These are phyloP conservation scores for Epinotia demarniana DNA, from an alignment of 2,888 invertebrate species.

Conservation along the genomic window DNA sequence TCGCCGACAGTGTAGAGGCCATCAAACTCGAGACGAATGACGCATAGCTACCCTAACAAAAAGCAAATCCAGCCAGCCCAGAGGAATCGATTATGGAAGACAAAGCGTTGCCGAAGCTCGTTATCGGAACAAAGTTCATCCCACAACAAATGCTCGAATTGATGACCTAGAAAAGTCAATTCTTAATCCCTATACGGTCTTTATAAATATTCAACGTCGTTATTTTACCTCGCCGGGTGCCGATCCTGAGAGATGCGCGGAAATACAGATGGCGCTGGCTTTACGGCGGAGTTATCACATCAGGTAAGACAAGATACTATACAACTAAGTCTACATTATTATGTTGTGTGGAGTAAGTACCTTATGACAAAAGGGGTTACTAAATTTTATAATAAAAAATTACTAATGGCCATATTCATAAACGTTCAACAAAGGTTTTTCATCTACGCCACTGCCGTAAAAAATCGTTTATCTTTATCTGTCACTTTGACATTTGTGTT, in stretches of 20 bases:
- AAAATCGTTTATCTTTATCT: too few relatives aligned
- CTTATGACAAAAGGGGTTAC: not conserved
- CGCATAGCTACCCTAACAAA: constrained; percentile 2
- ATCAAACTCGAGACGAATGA: not conserved
- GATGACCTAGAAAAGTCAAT: constrained; percentile 79
- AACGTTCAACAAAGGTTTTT: too few relatives aligned
- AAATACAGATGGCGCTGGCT: constrained; percentile 9
- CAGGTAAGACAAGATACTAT: too few relatives aligned
- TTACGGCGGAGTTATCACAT: not conserved
- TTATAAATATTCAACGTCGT: constrained; percentile 83
- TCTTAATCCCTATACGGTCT: constrained; percentile 78
- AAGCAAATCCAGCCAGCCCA: constrained; percentile 4
- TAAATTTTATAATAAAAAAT: too few relatives aligned
- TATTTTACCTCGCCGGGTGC: constrained; percentile 81
- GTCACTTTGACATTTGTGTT: too few relatives aligned
- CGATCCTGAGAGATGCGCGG: constrained; percentile 63
- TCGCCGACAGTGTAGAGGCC: too few relatives aligned
- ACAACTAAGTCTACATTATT: not conserved
- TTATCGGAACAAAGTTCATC: constrained; percentile 50
- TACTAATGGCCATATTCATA: too few relatives aligned
- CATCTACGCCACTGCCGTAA: too few relatives aligned
- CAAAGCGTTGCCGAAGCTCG: constrained; percentile 42
- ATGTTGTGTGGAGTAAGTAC: not conserved
- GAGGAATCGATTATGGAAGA: constrained; percentile 25
- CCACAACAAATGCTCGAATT: constrained; percentile 63